Evolutionary conservation across 2,113 vertebrate species (phyloP).

Genomic region (Oxyruncus cristatus): DNA sequence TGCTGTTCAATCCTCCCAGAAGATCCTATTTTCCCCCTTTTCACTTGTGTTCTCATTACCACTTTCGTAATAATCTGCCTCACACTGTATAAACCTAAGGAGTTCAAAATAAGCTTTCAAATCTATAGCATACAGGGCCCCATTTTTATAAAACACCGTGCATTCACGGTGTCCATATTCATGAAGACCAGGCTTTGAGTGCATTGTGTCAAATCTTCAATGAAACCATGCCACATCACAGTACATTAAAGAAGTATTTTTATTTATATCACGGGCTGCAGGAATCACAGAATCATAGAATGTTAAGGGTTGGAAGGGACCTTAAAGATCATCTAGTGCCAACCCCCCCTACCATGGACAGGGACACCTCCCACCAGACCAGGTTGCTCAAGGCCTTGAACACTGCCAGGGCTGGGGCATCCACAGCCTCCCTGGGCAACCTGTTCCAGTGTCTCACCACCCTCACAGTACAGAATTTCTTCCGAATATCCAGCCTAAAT

Average conservation of each 20-base stretch:
- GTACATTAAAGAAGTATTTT: not conserved
- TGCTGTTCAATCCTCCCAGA: not conserved
- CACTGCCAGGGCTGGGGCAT: not conserved
- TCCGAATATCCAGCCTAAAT: not conserved
- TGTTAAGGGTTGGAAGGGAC: not conserved
- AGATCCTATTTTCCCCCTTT: not conserved
- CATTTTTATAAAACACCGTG: not conserved
- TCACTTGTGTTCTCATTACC: not conserved
- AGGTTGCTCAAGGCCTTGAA: not conserved
- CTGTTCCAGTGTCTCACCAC: not conserved
- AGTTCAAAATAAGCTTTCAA: slow-evolving; percentile 13
- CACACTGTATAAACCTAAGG: not conserved
- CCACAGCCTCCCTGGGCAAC: not conserved
- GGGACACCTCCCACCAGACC: not conserved
- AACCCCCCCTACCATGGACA: not conserved
- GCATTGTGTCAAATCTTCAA: not conserved
- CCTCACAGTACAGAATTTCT: not conserved
- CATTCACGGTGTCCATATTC: not conserved
- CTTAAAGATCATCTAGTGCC: not conserved
- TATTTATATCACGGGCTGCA: not conserved
- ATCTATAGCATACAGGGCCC: not conserved
- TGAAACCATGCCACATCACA: not conserved
- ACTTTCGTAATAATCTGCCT: not conserved
- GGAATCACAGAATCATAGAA: not conserved
- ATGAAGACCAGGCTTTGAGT: not conserved